Evolutionary conservation across 2,113 vertebrate genomes (phyloP).

Genomic region (Scomber scombrus): DNA sequence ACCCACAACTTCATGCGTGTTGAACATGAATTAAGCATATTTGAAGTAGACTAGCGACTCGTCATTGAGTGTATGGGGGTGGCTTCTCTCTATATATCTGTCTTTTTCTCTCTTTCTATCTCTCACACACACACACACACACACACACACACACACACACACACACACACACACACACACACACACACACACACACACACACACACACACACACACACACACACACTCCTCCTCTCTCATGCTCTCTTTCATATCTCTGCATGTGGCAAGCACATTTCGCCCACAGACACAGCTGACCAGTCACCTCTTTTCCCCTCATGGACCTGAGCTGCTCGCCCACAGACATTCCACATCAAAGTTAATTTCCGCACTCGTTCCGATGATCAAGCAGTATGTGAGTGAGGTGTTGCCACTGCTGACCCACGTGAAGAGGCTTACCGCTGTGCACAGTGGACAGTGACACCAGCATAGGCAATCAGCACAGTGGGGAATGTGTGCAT

Average conservation of each 20-base stretch:
- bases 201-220: background rate
- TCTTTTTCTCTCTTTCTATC: background rate
- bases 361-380: slow-evolving; percentile 68
- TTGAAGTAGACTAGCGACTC: slow-evolving; percentile 38
- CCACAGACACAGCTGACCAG: slow-evolving; percentile 54
- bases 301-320: slow-evolving; percentile 13
- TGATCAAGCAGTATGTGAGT: slow-evolving; percentile 47
- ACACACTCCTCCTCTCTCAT: slow-evolving; percentile 31
- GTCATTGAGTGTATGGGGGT: slow-evolving; percentile 35
- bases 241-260: slow-evolving; percentile 37
- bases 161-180: slow-evolving; percentile 14
- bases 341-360: slow-evolving; percentile 56
- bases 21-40: slow-evolving; percentile 55
- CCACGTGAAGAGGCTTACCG: slow-evolving; percentile 59
- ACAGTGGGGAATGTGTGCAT: background rate
- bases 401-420: slow-evolving; percentile 64
- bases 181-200: background rate
- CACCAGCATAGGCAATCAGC: slow-evolving; percentile 22
- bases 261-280: slow-evolving; percentile 59
- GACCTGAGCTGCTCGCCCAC: slow-evolving; percentile 51
- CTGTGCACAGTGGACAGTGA: slow-evolving; percentile 39
- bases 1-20: slow-evolving; percentile 30
- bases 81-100: slow-evolving; percentile 19
- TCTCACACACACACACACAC: no score
- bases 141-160: background rate